Base-by-base conservation (phyloP, 1,140 invertebrate genomes). In the Pollicipes pollicipes region DNA sequence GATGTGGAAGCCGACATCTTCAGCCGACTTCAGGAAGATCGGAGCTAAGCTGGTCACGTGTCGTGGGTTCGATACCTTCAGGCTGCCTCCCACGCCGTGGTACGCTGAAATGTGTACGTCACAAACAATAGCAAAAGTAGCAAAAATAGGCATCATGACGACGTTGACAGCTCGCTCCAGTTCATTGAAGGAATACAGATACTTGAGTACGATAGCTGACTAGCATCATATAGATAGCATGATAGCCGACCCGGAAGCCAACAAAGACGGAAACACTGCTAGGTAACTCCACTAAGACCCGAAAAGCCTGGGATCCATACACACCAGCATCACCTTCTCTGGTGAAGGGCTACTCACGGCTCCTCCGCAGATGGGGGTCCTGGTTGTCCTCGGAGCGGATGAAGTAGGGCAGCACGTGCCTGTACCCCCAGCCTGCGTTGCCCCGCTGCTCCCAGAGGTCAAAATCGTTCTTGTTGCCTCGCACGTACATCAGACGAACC, bases 401-500 rank as follows among this genome's bases (percentile, higher is more conserved):
- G 76, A 91, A 93, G 76, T 92, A 93, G 0, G 88, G 88, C 8
- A 91, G 75, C 0, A 93, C 85, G 70, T 94, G 89, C 68, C 92
- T 87, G 78, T 88, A 97, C 0, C 88, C 86, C 95, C 95, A 97
- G 0, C 91, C 91, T 0, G 83, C 81, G 76, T 95, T 95, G 0
- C 94, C 94, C 66, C 91, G 85, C 0, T 83, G 82, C 63, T 88
- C 89, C 95, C 94, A 97, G 68, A 90, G 84, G 78, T 97, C 90
- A 76, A 87, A 97, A 78, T 97, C 94, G 3, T 86, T 82, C 72
- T 86, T 84, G 80, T 97, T 95, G 0, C 95, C 95, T 72, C 95
- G 82, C 13, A 96, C 87, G 78, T 97, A 97, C 0, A 95, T 84
- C 93, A 97, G 91, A 0, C 89, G 90, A 73, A n/a, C 91, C 91